Evolutionary conservation across 2,113 vertebrate species (phyloP).

Genomic region (Urocolius indicus): DNA sequence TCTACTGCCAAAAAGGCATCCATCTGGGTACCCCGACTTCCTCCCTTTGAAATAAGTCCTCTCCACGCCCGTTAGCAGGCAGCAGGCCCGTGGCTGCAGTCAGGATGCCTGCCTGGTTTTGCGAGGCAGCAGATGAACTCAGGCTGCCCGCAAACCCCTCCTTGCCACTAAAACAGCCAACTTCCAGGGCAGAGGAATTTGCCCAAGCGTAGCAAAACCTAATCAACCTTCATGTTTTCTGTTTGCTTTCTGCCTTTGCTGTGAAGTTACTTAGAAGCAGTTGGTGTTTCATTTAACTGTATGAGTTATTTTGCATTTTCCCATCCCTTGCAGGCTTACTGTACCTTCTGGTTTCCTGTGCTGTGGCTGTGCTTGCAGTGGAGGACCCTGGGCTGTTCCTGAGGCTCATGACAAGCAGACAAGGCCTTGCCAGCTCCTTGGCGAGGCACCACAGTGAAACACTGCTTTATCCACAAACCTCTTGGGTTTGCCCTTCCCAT

Average conservation of each 20-base stretch:
- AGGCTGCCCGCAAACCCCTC: neutral
- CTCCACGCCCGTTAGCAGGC: neutral
- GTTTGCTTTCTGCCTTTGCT: neutral
- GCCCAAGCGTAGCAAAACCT: neutral
- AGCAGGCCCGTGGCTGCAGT: neutral
- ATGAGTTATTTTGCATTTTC: neutral
- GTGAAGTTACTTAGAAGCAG: neutral
- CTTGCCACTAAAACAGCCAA: neutral
- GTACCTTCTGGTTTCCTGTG: neutral
- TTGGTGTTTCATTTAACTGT: neutral
- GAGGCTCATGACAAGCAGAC: neutral
- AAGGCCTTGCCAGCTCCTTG: neutral
- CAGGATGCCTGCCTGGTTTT: neutral
- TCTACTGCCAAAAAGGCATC: slow-evolving; percentile 34
- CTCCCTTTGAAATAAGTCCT: neutral
- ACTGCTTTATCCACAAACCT: neutral
- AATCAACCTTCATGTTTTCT: neutral
- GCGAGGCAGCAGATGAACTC: neutral
- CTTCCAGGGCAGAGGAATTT: neutral
- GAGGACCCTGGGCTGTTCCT: neutral
- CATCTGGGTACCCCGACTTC: neutral
- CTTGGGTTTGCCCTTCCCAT: neutral
- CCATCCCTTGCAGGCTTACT: neutral
- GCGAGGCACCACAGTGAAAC: rapidly evolving
- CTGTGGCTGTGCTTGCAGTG: rapidly evolving